phyloP scores from a whole-genome alignment of 1,140 invertebrate genomes.

The Tetramorium alpestre region DNA sequence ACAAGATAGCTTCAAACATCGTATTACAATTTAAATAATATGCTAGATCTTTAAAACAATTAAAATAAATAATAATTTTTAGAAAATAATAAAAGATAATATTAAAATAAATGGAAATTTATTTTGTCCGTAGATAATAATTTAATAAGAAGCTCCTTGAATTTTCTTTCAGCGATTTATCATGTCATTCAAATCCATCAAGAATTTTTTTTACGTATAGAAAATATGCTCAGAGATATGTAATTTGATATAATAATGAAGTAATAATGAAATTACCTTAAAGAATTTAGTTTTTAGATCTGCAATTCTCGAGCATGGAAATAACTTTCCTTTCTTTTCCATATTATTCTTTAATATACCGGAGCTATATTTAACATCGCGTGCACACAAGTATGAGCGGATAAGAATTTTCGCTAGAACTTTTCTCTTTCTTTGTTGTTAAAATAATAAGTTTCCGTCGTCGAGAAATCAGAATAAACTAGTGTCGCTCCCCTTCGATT shows the following conservation, averaged over 20 bases:
- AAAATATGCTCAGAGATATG: neutral
- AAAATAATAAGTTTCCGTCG: neutral
- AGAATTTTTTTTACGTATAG: neutral
- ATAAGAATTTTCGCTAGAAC: neutral
- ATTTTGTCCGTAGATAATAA: neutral
- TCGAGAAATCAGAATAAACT: constrained; percentile 19
- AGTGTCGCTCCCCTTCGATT: neutral
- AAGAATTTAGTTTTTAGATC: neutral
- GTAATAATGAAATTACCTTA: neutral
- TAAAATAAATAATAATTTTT: neutral
- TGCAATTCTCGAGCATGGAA: neutral
- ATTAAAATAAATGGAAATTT: neutral
- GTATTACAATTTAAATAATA: neutral
- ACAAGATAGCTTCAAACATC: neutral
- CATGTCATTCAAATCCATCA: neutral
- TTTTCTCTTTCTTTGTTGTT: neutral
- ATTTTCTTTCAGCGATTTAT: neutral
- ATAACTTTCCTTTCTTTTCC: neutral
- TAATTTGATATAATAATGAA: neutral
- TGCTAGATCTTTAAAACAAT: neutral
- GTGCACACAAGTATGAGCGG: neutral
- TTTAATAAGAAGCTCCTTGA: neutral
- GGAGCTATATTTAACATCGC: constrained; percentile 1
- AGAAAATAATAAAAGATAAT: neutral
- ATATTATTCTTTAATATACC: neutral